Evolutionary conservation across 2,888 invertebrate species (phyloP).

Genomic region (Clanis bilineata): DNA sequence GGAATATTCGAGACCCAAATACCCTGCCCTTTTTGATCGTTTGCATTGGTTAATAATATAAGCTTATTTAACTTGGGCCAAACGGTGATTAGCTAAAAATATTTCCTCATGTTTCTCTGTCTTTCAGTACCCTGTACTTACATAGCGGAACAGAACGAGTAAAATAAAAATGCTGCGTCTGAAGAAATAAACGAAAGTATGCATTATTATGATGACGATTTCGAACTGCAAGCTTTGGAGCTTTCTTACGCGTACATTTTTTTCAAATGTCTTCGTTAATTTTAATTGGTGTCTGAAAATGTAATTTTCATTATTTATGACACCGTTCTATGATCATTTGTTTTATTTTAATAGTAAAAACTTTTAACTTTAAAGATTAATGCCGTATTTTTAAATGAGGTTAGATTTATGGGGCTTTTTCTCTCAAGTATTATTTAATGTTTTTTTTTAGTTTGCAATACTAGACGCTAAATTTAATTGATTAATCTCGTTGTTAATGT

Average conservation of each 20-base stretch:
- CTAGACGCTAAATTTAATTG: too few species aligned
- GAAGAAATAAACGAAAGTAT: constrained; percentile 78
- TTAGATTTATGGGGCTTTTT: neutral
- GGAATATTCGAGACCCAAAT: too few species aligned
- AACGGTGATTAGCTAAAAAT: neutral
- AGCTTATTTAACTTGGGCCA: neutral
- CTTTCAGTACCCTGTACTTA: constrained; percentile 44
- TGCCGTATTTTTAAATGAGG: neutral
- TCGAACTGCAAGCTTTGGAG: constrained; percentile 49
- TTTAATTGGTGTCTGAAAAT: constrained; percentile 17
- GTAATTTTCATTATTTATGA: constrained; percentile 12
- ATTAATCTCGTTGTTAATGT: too few species aligned
- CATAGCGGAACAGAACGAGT: constrained; percentile 57
- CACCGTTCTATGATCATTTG: neutral
- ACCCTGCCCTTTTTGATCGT: too few species aligned
- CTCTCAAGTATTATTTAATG: neutral
- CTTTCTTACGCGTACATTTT: constrained; percentile 28
- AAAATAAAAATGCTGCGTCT: constrained; percentile 72
- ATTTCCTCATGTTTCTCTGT: constrained; percentile 35
- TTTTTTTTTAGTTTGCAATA: neutral
- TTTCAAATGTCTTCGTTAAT: constrained; percentile 14
- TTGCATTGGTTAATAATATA: too few species aligned
- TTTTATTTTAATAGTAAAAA: constrained; percentile 1
- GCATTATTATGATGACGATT: constrained; percentile 78
- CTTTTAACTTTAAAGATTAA: constrained; percentile 1